Evolutionary conservation across 2,113 vertebrate species (phyloP).

Genomic region (Ancistrus triradiatus): DNA sequence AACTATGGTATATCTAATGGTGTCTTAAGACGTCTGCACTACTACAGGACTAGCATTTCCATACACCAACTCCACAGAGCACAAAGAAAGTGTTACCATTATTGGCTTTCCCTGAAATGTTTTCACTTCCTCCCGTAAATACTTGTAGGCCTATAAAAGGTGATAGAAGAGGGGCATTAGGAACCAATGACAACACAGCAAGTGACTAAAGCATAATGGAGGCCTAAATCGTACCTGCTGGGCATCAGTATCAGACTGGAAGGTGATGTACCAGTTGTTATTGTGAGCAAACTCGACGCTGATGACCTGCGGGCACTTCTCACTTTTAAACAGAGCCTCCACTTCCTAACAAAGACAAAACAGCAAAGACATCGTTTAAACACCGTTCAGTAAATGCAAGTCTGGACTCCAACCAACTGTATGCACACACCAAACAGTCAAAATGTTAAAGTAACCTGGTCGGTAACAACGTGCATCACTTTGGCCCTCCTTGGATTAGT

Average conservation of each 20-base stretch:
- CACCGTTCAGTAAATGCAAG: too few species aligned
- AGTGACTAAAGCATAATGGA: background rate
- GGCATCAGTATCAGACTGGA: constrained; percentile 96
- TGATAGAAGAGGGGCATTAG: constrained; percentile 1
- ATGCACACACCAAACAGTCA: too few species aligned
- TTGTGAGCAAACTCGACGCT: constrained; percentile 99
- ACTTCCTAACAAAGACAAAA: constrained; percentile 30
- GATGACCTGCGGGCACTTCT: constrained; percentile 95
- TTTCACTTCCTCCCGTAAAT: constrained; percentile 98
- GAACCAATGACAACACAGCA: background rate
- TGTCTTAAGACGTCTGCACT: too few species aligned
- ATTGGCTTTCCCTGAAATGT: constrained; percentile 99
- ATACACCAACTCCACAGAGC: too few species aligned
- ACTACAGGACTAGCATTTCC: too few species aligned
- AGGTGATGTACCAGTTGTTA: constrained; percentile 99
- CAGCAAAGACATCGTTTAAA: background rate
- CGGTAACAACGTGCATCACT: too few species aligned
- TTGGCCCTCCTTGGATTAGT: too few species aligned
- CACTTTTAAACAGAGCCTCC: constrained; percentile 43
- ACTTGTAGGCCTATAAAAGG: constrained; percentile 84
- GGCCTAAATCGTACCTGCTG: constrained; percentile 76
- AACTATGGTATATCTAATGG: too few species aligned
- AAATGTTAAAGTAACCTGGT: too few species aligned
- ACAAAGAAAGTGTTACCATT: constrained; percentile 77
- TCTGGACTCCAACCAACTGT: too few species aligned